phyloP scores from a whole-genome alignment of 2,797 vertebrate genomes.

The Mormyrus hasselquistii region DNA sequence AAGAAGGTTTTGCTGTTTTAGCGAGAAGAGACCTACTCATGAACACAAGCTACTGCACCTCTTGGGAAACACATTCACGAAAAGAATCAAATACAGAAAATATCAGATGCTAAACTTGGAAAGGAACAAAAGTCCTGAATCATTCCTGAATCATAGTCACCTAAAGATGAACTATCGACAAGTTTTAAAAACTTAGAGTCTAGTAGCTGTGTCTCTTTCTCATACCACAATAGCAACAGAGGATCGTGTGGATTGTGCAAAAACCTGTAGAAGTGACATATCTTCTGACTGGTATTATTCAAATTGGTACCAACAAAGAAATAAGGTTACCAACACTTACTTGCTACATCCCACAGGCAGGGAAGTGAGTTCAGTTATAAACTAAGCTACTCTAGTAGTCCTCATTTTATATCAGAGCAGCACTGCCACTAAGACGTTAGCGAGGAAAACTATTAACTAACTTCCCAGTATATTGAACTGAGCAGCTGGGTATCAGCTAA shows the following conservation, averaged over 20 bases:
- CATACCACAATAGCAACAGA: slow-evolving; percentile 6
- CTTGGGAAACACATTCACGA: not conserved
- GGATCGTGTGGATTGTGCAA: not conserved
- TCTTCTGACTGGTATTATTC: not conserved
- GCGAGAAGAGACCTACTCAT: slow-evolving; percentile 25
- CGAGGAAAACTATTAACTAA: slow-evolving; percentile 7
- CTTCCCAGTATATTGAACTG: not conserved
- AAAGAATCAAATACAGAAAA: slow-evolving; percentile 4
- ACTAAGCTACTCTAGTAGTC: slow-evolving; percentile 9
- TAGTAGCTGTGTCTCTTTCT: slow-evolving; percentile 3
- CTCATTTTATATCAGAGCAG: slow-evolving; percentile 18
- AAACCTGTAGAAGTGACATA: not conserved
- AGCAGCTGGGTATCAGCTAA: slow-evolving; percentile 12
- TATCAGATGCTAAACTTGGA: not conserved
- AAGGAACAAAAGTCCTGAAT: not conserved
- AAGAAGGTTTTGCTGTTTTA: slow-evolving; percentile 85
- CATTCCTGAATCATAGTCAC: not conserved
- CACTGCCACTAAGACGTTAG: slow-evolving; percentile 29
- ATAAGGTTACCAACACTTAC: not conserved
- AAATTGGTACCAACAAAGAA: not conserved
- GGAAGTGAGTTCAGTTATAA: slow-evolving; percentile 9
- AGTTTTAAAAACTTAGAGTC: not conserved
- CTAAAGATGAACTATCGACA: not conserved
- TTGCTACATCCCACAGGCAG: not conserved
- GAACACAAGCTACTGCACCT: not conserved